Conservation (phyloP, 2,113 vertebrate genomes). For the Salvelinus sp. region DNA sequence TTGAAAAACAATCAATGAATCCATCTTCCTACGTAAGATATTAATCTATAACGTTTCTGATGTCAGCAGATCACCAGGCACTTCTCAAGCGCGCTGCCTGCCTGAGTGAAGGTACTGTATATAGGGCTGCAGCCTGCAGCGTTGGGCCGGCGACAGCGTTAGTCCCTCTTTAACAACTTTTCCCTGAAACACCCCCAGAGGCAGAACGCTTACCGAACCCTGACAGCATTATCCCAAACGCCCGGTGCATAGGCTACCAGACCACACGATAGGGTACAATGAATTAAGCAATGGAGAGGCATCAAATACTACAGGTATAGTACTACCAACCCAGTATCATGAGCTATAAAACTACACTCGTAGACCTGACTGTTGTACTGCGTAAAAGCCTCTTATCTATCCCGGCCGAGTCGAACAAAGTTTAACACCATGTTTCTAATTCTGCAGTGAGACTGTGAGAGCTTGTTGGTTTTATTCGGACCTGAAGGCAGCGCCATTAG, state of each 20-base stretch:
- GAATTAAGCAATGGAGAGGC: no score
- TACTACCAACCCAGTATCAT: no score
- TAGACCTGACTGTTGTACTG: neutral
- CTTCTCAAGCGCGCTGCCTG: neutral
- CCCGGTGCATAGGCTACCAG: neutral
- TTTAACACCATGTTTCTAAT: neutral
- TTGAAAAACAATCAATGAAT: neutral
- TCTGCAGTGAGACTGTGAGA: no score
- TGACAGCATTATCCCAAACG: neutral
- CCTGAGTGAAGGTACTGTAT: neutral
- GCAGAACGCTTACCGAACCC: neutral
- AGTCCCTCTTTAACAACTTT: neutral
- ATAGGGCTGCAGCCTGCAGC: neutral
- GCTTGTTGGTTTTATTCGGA: slow-evolving; percentile 32
- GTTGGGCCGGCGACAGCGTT: neutral
- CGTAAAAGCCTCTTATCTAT: neutral
- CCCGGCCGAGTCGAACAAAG: no score
- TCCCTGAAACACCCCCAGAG: neutral
- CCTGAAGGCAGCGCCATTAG: slow-evolving; percentile 64
- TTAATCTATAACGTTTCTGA: neutral
- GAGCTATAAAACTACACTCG: neutral
- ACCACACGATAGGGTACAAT: no score
- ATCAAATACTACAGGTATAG: neutral
- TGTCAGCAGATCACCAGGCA: neutral
- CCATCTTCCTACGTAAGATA: neutral